Conservation (phyloP, 2,113 vertebrate species). For the Progne subis region DNA sequence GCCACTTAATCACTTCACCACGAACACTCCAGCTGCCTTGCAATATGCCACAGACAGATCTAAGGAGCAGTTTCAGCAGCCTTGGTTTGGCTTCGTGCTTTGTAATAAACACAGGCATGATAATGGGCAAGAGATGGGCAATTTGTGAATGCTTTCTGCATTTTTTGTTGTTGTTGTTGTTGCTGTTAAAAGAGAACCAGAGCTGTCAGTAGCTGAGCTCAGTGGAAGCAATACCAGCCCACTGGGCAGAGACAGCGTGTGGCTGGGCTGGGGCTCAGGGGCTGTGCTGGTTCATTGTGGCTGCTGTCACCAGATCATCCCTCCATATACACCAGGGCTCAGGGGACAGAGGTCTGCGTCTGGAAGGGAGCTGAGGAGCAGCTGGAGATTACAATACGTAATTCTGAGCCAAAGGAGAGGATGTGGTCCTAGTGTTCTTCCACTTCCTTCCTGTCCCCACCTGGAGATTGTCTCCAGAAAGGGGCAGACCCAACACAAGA, state of each 20-base stretch:
- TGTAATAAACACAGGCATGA: neutral
- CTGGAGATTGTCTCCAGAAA: neutral
- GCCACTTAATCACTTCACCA: neutral
- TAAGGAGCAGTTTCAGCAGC: neutral
- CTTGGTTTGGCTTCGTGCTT: neutral
- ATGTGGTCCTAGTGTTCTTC: too few species aligned
- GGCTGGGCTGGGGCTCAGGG: neutral
- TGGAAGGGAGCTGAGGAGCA: neutral
- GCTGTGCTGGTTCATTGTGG: neutral
- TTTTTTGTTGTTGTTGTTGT: neutral
- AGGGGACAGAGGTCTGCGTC: neutral
- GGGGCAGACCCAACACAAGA: neutral
- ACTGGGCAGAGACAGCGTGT: accelerated
- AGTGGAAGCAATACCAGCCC: neutral
- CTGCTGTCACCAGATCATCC: neutral
- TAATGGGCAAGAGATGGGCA: neutral
- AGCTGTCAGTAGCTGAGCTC: neutral
- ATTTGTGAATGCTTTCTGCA: neutral
- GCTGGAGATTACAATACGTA: neutral
- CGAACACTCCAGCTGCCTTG: neutral
- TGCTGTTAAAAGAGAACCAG: neutral
- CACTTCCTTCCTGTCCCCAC: neutral
- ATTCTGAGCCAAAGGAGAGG: accelerated
- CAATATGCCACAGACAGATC: neutral
- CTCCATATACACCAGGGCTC: accelerated